Evolutionary conservation across 1,140 invertebrate species (phyloP).

Genomic region (Drosophila erecta): DNA sequence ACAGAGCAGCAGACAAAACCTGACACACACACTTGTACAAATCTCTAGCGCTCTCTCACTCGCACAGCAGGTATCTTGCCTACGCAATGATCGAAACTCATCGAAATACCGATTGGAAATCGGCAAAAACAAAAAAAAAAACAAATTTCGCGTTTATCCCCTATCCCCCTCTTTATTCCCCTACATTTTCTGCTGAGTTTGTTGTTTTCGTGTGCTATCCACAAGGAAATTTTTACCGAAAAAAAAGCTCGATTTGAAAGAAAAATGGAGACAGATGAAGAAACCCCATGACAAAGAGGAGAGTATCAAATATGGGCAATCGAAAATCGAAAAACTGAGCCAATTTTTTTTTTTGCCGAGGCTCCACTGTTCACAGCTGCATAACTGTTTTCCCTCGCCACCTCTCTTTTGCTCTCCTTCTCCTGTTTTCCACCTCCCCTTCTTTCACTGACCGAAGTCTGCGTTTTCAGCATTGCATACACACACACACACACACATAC

Average conservation of each 20-base stretch:
- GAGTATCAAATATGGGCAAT: constrained; percentile 21
- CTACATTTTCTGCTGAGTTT: constrained; percentile 35
- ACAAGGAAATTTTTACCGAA: constrained; percentile 18
- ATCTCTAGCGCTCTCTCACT: constrained; percentile 14
- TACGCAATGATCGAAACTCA: constrained; percentile 36
- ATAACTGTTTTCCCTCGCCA: constrained; percentile 39
- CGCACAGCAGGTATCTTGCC: constrained; percentile 33
- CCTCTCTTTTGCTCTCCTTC: not conserved
- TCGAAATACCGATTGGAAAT: constrained; percentile 26
- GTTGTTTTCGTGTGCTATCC: constrained; percentile 29
- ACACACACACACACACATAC: constrained; percentile 40
- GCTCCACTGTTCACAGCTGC: constrained; percentile 50
- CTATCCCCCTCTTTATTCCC: not conserved
- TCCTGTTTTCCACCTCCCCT: constrained; percentile 1
- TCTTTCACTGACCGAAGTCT: constrained; percentile 11
- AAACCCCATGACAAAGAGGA: constrained; percentile 51
- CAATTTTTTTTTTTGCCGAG: constrained; percentile 24
- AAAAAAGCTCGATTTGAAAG: constrained; percentile 30
- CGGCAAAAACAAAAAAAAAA: constrained; percentile 13
- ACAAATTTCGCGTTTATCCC: constrained; percentile 12
- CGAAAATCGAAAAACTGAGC: constrained; percentile 21
- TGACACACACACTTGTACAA: constrained; percentile 22
- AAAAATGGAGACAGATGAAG: constrained; percentile 45
- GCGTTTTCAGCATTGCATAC: constrained; percentile 49
- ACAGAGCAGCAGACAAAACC: constrained; percentile 18